A percentile compares a stretch with the other conserved stretches of the same genome.
Conservation (phyloP, 2,797 vertebrate species). For the Cygnus olor region DNA sequence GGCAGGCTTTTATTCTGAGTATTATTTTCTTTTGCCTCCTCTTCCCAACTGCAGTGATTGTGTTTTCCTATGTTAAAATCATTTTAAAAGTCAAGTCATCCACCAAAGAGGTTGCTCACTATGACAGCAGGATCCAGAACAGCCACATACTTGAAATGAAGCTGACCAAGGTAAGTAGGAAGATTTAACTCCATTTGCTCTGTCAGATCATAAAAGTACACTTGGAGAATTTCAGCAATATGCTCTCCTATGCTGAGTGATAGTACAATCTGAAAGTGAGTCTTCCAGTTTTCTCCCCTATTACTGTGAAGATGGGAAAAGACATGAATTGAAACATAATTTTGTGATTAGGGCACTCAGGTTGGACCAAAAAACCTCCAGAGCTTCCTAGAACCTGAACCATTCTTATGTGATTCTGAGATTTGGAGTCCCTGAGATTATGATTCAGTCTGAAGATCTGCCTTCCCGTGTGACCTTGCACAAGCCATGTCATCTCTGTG, state of each 20-base stretch:
- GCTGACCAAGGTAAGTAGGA: constrained; percentile 88
- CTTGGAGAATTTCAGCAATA: not conserved
- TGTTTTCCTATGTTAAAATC: constrained; percentile 93
- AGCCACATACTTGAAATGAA: constrained; percentile 91
- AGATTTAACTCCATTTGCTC: not conserved
- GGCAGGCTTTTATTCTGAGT: constrained; percentile 89
- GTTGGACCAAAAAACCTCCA: not conserved
- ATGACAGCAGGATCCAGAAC: constrained; percentile 88
- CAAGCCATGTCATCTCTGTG: not conserved
- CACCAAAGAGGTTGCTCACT: constrained; percentile 89
- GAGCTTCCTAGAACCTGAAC: not conserved
- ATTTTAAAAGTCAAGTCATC: constrained; percentile 94
- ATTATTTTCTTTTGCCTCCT: constrained; percentile 95
- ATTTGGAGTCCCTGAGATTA: not conserved
- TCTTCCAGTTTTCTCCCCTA: not conserved
- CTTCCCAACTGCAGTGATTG: constrained; percentile 87
- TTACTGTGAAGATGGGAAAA: not conserved
- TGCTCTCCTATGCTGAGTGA: rapidly evolving
- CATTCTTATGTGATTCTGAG: not conserved
- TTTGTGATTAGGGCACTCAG: not conserved
- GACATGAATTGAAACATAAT: not conserved
- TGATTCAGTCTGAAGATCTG: not conserved
- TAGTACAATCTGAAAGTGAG: rapidly evolving
- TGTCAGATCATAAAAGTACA: not conserved
- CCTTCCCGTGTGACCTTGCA: not conserved